Percentiles rank a stretch among this genome's conserved stretches.
Conservation (phyloP, 2,797 vertebrate genomes). For the Coendou prehensilis region DNA sequence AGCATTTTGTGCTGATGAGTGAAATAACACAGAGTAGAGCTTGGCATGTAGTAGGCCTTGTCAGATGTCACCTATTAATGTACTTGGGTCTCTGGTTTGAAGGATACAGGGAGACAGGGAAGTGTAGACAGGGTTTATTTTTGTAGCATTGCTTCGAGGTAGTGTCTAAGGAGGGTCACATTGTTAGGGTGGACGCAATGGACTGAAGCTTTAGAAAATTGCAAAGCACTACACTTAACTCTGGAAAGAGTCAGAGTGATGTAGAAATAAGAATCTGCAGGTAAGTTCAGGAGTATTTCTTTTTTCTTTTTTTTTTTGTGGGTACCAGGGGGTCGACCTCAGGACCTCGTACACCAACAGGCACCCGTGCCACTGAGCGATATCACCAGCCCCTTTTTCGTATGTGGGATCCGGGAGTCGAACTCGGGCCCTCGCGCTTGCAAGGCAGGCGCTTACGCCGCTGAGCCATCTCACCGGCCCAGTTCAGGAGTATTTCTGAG, state of each 20-base stretch:
- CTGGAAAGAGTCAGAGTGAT: background rate
- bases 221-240: background rate
- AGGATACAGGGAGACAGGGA: background rate
- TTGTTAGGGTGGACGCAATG: no score
- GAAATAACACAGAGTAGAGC: background rate
- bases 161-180: background rate
- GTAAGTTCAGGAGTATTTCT: background rate
- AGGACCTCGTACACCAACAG: no score
- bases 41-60: background rate
- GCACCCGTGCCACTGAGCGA: no score
- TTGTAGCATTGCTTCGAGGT: background rate
- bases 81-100: background rate
- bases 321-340: no score
- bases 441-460: no score
- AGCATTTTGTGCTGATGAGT: background rate
- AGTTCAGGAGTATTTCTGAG: background rate
- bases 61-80: no score
- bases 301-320: no score
- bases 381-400: no score
- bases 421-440: no score
- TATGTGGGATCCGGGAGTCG: no score
- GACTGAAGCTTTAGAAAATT: rapidly evolving
- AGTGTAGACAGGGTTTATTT: background rate
- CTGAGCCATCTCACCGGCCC: no score
- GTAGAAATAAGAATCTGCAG: background rate